These are phyloP conservation scores for Tenualosa thibaudeaui DNA, from an alignment of 2,797 vertebrate genomes.

Conservation along the genomic window DNA sequence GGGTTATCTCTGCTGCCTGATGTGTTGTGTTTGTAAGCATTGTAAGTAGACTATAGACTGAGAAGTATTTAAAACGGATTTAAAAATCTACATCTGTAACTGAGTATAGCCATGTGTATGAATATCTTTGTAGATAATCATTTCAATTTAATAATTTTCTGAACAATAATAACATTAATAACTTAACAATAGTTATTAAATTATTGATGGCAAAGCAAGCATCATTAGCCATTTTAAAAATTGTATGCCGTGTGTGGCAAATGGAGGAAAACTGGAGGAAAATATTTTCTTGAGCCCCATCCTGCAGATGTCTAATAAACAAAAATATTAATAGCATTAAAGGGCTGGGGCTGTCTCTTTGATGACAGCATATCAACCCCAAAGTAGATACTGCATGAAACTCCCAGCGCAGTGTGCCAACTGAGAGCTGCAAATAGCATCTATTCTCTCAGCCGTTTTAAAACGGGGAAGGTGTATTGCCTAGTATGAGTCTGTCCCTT, in stretches of 20 bases:
- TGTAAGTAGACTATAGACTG: not conserved
- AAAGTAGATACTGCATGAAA: not conserved
- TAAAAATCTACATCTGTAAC: not conserved
- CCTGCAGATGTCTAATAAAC: constrained; percentile 1
- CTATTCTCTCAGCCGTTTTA: not conserved
- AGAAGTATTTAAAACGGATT: not conserved
- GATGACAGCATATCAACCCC: constrained; percentile 32
- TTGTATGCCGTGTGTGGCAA: not conserved
- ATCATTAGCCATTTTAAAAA: not conserved
- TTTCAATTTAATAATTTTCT: not conserved
- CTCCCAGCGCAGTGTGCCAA: not conserved
- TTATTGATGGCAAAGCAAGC: not conserved
- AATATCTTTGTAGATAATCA: not conserved
- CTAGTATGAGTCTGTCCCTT: constrained; percentile 16
- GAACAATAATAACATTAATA: not conserved
- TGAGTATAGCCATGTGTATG: not conserved
- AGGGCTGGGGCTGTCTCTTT: constrained; percentile 51
- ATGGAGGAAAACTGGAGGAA: not conserved
- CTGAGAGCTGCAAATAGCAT: constrained; percentile 8
- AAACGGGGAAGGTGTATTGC: not conserved
- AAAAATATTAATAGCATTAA: constrained; percentile 5
- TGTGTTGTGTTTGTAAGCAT: no score
- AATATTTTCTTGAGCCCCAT: not conserved
- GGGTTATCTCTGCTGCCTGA: no score
- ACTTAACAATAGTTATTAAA: not conserved